Evolutionary conservation across 1,140 invertebrate genomes (phyloP).

Genomic region (Drosophila mayri): DNA sequence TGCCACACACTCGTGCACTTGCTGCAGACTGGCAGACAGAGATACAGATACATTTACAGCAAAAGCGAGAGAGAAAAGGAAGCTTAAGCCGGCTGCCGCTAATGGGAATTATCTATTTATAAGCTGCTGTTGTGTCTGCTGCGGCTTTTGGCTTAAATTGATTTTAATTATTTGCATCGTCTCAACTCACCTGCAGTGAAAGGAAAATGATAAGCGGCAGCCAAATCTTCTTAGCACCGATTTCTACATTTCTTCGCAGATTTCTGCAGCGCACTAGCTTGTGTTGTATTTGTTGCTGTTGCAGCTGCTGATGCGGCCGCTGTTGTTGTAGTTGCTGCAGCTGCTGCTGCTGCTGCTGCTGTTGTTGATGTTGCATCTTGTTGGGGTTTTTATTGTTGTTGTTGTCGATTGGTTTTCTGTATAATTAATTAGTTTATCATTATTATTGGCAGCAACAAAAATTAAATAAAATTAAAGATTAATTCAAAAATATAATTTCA

Average conservation of each 20-base stretch:
- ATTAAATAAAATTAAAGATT: too few species aligned
- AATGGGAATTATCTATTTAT: constrained; percentile 61
- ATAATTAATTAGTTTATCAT: constrained; percentile 44
- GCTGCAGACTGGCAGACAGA: constrained; percentile 21
- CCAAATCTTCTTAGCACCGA: constrained; percentile 80
- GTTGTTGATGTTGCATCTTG: constrained; percentile 26
- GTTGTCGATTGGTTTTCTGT: constrained; percentile 16
- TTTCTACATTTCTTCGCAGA: constrained; percentile 50
- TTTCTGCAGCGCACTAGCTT: constrained; percentile 54
- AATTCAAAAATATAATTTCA: not conserved
- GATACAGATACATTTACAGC: too few species aligned
- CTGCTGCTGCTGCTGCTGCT: constrained; percentile 25
- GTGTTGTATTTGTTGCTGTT: constrained; percentile 42
- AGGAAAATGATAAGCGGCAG: constrained; percentile 81
- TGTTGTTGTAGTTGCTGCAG: constrained; percentile 15
- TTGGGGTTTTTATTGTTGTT: constrained; percentile 13
- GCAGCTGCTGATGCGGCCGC: constrained; percentile 29
- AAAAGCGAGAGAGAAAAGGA: not conserved
- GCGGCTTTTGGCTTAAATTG: constrained; percentile 49
- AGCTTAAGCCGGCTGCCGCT: constrained; percentile 43
- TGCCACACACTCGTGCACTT: constrained; percentile 5
- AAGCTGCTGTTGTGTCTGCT: constrained; percentile 48
- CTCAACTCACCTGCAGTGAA: constrained; percentile 81
- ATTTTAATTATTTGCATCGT: constrained; percentile 53
- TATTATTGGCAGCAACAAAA: constrained; percentile 5